These are phyloP conservation scores for Drosophila insularis DNA, from an alignment of 1,140 invertebrate genomes.

Conservation along the genomic window DNA sequence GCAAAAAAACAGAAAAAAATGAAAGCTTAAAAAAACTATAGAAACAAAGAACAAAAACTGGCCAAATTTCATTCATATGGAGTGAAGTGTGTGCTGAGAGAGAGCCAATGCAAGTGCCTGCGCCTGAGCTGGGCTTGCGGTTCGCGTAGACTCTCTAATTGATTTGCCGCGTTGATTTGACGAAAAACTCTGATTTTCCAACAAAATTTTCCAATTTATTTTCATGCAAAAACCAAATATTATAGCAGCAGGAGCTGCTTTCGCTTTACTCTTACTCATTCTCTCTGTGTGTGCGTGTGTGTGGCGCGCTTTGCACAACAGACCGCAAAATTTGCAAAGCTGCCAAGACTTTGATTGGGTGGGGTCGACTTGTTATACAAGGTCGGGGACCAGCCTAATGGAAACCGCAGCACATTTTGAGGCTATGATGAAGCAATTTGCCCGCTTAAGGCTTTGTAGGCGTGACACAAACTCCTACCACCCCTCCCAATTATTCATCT, in stretches of 20 bases:
- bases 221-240: conserved; percentile 70
- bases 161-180: conserved; percentile 60
- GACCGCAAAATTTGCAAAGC: conserved; percentile 69
- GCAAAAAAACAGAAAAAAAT: conserved; percentile 17
- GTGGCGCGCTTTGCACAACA: conserved; percentile 8
- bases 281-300: not conserved
- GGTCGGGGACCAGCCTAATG: conserved; percentile 58
- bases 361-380: conserved; percentile 1
- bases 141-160: conserved; percentile 62
- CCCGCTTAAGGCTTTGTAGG: conserved; percentile 59
- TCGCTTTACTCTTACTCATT: not conserved
- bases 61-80: conserved; percentile 27
- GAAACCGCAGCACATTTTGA: conserved; percentile 74
- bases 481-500: not conserved
- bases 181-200: conserved; percentile 54
- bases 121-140: conserved; percentile 15
- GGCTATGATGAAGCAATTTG: conserved; percentile 80
- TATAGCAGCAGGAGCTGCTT: conserved; percentile 39
- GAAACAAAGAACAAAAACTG: conserved; percentile 1
- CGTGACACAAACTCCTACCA: conserved; percentile 30
- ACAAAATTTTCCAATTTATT: conserved; percentile 74
- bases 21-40: conserved; percentile 3
- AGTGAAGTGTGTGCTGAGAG: not conserved
- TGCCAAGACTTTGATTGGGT: conserved; percentile 32
- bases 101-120: not conserved